Evolutionary conservation across 2,797 vertebrate species (phyloP), one percentile per base, ranked within the genome.

Genomic region (Gastrophryne carolinensis): DNA sequence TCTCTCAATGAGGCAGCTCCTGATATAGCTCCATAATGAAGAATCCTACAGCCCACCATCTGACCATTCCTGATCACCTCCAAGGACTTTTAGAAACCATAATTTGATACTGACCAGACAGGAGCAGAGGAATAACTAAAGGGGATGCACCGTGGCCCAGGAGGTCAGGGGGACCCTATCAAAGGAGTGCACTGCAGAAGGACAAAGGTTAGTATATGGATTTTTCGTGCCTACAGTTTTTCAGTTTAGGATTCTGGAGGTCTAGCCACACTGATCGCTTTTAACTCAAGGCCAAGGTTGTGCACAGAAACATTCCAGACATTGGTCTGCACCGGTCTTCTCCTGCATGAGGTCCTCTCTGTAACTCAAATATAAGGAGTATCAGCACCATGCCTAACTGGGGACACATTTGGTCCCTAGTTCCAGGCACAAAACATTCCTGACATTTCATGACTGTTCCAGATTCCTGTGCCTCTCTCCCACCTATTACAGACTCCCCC

Each of bases 401-500:
- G 53, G 58, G 53, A 64, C 62, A 50, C 68, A 65, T 72, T 77
- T 70, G 49, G 66, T 56, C 58, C 58, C 64, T 23, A 77, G 60
- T 77, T 67, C 71, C 67, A 66, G 34, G 72, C 39, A 9, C 50
- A 37, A 24, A 19, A 72, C 75, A 72, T 78, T 78, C 75, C 44
- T 60, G 21, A 17, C 75, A 78, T 78, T 66, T 72, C 52, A 72
- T 32, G 75, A 52, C 68, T 72, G 68, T 53, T 41, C 49, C 6
- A 35, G 50, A 78, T 78, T 71, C 75, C 52, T 70, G 1, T 32
- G 47, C 50, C 3, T 47, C 41, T n/a, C n/a, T n/a, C n/a, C n/a
- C n/a, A n/a, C n/a, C n/a, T n/a, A n/a, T 17, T 9, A 47, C 19
- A 47, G 41, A 17, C 4, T 4, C 15, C 10, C 41, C 37, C 37